phyloP scores from a whole-genome alignment of 2,113 vertebrate genomes.

The Epinephelus fuscoguttatus region DNA sequence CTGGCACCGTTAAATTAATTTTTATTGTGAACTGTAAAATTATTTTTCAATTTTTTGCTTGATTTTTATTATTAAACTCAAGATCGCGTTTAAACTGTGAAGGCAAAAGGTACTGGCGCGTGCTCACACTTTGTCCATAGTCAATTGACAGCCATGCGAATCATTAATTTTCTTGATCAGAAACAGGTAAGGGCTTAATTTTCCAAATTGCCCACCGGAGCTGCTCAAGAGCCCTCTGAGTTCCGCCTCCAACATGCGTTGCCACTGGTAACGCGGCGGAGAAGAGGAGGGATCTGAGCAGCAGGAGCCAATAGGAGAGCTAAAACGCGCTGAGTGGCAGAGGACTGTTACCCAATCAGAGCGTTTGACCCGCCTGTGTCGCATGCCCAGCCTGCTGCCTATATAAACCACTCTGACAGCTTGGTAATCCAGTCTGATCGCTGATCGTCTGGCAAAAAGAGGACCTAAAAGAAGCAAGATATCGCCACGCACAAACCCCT shows the following conservation, averaged over 20 bases:
- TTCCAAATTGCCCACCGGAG: constrained; percentile 86
- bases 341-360: constrained; percentile 60
- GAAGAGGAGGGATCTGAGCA: constrained; percentile 45
- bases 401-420: constrained; percentile 86
- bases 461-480: constrained; percentile 60
- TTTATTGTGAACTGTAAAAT: background rate
- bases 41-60: constrained; percentile 2
- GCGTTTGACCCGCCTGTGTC: constrained; percentile 55
- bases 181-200: constrained; percentile 87
- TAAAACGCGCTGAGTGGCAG: constrained; percentile 64
- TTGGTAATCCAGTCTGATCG: constrained; percentile 83
- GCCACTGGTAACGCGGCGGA: constrained; percentile 80
- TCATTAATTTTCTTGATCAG: constrained; percentile 85
- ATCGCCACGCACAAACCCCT: constrained; percentile 25
- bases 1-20: background rate
- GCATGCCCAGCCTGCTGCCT: constrained; percentile 74
- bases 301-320: constrained; percentile 40
- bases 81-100: background rate
- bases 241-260: constrained; percentile 80
- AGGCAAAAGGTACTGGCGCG: background rate
- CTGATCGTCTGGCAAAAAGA: constrained; percentile 62
- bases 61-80: background rate
- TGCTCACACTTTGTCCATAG: constrained; percentile 30
- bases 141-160: constrained; percentile 66
- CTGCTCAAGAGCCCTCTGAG: constrained; percentile 77